These are phyloP conservation scores for Rhogogaster chlorosoma DNA, from an alignment of 2,888 invertebrate genomes.

Conservation along the genomic window DNA sequence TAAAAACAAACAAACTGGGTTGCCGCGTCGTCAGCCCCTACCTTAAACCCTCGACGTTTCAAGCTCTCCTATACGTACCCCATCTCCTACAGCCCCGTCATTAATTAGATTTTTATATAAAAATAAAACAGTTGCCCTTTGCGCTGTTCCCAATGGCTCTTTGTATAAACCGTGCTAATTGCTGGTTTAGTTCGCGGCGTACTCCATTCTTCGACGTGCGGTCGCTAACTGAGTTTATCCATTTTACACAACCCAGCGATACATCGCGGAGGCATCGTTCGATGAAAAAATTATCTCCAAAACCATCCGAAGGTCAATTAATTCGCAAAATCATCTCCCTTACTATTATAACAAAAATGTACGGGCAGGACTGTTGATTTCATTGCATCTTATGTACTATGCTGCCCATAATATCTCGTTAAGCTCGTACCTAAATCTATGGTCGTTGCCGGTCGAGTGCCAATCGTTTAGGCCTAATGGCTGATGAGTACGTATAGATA, in stretches of 20 bases:
- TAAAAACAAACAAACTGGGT: slow-evolving; percentile 56
- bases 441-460: slow-evolving; percentile 31
- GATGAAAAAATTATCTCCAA: slow-evolving; percentile 1
- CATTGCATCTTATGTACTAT: background rate
- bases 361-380: background rate
- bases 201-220: background rate
- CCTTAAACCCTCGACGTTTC: slow-evolving; percentile 24
- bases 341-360: background rate
- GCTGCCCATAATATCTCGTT: slow-evolving; percentile 21
- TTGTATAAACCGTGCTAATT: slow-evolving; percentile 38
- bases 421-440: background rate
- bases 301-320: slow-evolving; percentile 10
- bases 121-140: slow-evolving; percentile 45
- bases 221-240: slow-evolving; percentile 11
- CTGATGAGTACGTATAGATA: slow-evolving; percentile 49
- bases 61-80: slow-evolving; percentile 21
- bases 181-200: slow-evolving; percentile 43
- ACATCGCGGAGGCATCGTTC: background rate
- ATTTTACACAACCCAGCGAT: background rate
- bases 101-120: slow-evolving; percentile 44
- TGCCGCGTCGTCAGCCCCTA: slow-evolving; percentile 14
- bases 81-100: slow-evolving; percentile 27
- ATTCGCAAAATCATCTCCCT: background rate
- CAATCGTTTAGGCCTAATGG: slow-evolving; percentile 46
- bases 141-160: slow-evolving; percentile 41